Evolutionary conservation across 2,113 vertebrate genomes (phyloP).

Genomic region (Tyto alba): DNA sequence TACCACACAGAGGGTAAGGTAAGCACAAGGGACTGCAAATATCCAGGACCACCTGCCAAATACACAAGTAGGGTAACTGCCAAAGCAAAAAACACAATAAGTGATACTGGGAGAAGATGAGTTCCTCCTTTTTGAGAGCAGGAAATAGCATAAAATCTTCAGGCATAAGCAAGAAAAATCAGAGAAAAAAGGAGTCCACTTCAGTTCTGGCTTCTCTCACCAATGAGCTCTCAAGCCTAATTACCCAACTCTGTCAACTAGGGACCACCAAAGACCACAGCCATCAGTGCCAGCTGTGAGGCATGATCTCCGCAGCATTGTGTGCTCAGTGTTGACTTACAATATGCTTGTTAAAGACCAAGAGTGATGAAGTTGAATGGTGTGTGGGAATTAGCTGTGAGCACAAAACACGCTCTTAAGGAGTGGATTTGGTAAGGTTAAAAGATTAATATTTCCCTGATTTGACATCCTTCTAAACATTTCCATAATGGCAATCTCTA

Average conservation of each 20-base stretch:
- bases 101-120: not conserved
- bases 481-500: not conserved
- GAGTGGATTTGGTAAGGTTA: not conserved
- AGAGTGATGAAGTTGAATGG: not conserved
- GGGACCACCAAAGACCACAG: not conserved
- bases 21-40: not conserved
- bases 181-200: not conserved
- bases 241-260: not conserved
- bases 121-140: not conserved
- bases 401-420: not conserved
- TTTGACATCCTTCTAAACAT: not conserved
- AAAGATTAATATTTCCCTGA: not conserved
- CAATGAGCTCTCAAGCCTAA: not conserved
- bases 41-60: not conserved
- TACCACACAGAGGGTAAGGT: not conserved
- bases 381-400: not conserved
- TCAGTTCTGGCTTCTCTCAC: not conserved
- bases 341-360: not conserved
- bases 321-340: not conserved
- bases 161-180: not conserved
- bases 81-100: not conserved
- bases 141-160: not conserved
- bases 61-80: fast-evolving
- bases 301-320: fast-evolving
- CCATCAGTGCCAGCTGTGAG: not conserved